phyloP scores from a whole-genome alignment of 2,888 invertebrate species.

The Leptopilina drosophilae region DNA sequence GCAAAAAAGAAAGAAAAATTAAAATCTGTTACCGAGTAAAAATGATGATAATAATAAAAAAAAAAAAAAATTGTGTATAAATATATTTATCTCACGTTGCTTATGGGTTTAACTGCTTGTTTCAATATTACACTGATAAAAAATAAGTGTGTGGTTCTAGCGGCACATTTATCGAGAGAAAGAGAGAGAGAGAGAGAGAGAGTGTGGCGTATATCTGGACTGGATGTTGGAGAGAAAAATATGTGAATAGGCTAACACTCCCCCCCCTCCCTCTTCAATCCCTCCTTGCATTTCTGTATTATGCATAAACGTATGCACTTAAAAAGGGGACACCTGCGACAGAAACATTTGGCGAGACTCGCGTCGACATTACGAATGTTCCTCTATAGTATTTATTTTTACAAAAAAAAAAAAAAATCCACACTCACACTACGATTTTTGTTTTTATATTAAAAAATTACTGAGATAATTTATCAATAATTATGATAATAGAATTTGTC shows the following conservation, averaged over 20 bases:
- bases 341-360: slow-evolving; percentile 17
- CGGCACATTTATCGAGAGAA: slow-evolving; percentile 1
- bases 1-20: too few relatives aligned
- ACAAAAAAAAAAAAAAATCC: slow-evolving; percentile 43
- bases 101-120: not conserved
- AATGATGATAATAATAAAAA: not conserved
- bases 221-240: slow-evolving; percentile 20
- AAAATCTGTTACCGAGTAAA: not conserved
- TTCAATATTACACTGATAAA: not conserved
- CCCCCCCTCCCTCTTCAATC: not conserved
- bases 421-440: slow-evolving; percentile 13
- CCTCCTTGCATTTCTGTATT: slow-evolving; percentile 38
- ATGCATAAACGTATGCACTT: slow-evolving; percentile 48
- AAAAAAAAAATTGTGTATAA: not conserved
- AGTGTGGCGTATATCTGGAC: not conserved
- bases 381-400: slow-evolving; percentile 48
- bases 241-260: slow-evolving; percentile 52
- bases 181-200: not conserved
- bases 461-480: too few relatives aligned
- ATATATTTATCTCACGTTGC: not conserved
- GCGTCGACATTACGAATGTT: slow-evolving; percentile 53
- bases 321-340: slow-evolving; percentile 50
- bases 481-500: too few relatives aligned
- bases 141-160: too few relatives aligned
- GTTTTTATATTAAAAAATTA: too few relatives aligned